Evolutionary conservation across 2,797 vertebrate species (phyloP), one percentile per base, ranked within the genome.

Genomic region (Helostoma temminkii): DNA sequence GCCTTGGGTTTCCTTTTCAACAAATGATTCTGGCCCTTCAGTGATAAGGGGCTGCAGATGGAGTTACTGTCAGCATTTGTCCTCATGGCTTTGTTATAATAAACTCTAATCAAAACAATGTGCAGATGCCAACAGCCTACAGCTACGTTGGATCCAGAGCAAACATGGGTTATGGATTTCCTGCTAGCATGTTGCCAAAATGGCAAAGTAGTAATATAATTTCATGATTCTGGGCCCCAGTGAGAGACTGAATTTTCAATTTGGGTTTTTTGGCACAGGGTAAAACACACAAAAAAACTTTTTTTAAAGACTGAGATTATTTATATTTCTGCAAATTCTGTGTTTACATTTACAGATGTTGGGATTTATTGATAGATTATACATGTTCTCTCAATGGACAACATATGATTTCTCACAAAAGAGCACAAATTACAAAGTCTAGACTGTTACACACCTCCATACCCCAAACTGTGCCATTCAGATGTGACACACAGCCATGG

Each of bases 81-180:
- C 76, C 77, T 79, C 58, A 3, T 59, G 74, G 76, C 70, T 83
- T 83, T 65, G 64, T 74, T 84, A 78, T 68, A 87, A 77, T 66
- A 79, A 62, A 76, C 61, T 70, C 78, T 60, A 84, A 86, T 86
- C 74, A 90, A 88, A 89, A 87, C 75, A 83, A 84, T 50, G 84
- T 73, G 25, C 48, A 34, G 34, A 81, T 82, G 78, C 89, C 82
- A 89, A 83, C 76, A 72, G 82, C 84, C 76, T 78, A 74, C 46
- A 87, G 84, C 59, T 57, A 68, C 68, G 43, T 65, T 66, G 65
- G 55, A 77, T 77, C 56, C 49, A 32, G 59, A 83, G 77, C 73
- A 78, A 82, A 76, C 41, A 64, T 61, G 78, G 69, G 63, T 78
- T 81, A 79, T 72, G 72, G 74, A 57, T 66, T 81, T 85, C 61